Base-by-base conservation (phyloP, 2,113 vertebrate genomes). In the Puntigrus tetrazona region DNA sequence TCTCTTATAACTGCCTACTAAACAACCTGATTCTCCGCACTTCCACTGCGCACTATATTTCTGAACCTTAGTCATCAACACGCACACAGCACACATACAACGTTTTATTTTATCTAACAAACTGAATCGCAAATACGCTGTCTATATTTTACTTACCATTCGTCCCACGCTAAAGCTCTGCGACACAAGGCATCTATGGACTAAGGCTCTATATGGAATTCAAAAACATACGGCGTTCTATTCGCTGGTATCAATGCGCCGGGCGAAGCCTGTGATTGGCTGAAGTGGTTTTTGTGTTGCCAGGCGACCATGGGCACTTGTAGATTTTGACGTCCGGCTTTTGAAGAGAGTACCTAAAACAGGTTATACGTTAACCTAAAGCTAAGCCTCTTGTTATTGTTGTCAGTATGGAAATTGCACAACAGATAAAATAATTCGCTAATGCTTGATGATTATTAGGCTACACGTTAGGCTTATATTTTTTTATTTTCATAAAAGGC, bases 251-350 rank as follows among this genome's bases (percentile, higher is more conserved):
- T 83, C 86, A 91, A 90, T 94, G 90, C 93, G 93, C 92, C 57
- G 16, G 83, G 6, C 67, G 4, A 25, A 18, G 84, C 47, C 0
- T 87, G 47, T 92, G 92, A 95, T 95, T 94, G 94, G 94, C 81
- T 88, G 29, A 34, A 4, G n/a, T 69, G 81, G 87, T 90, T 93
- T 91, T 90, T 88, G 83, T 45, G 94, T 95, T 94, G 92, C 94
- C 82, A 79, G 52, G 93, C 87, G 88, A 94, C 92, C 74, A 50
- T 82, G 67, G 72, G 84, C 78, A 74, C 86, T 84, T 80, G 76
- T 45, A 22, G 47, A 84, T 65, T 89, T 77, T 72, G 52, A 41
- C 45, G 29, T 83, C 76, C 16, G 47, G 72, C 20, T 11, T 84
- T 41, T 22, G 13, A 0, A 29, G 14, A 38, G 55, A 83, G 36